Percentiles rank a stretch among this genome's conserved stretches.
Evolutionary conservation across 2,113 vertebrate species (phyloP).

Genomic region (Oncorhynchus gorbuscha): DNA sequence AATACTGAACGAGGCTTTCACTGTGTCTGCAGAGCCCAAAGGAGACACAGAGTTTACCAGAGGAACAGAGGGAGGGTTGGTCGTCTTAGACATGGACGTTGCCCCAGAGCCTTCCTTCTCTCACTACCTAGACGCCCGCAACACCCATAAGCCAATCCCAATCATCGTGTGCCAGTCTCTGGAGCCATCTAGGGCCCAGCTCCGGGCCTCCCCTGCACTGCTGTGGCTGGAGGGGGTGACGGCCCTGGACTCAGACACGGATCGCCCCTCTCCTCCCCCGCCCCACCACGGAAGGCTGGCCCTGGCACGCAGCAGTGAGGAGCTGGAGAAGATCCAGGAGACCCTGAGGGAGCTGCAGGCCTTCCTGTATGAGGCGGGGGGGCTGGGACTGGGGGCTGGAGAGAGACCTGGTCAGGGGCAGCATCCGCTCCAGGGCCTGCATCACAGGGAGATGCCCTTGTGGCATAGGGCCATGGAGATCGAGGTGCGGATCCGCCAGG

Average conservation of each 20-base stretch:
- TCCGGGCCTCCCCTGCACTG: conserved; percentile 30
- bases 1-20: neutral
- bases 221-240: conserved; percentile 80
- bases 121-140: conserved; percentile 10
- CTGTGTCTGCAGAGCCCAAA: neutral
- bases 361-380: conserved; percentile 70
- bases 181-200: conserved; percentile 41
- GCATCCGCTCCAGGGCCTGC: conserved; percentile 29
- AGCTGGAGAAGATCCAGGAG: conserved; percentile 64
- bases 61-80: conserved; percentile 4
- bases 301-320: conserved; percentile 59
- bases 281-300: conserved; percentile 43
- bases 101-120: conserved; percentile 37
- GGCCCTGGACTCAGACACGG: conserved; percentile 78
- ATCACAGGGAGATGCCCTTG: conserved; percentile 44
- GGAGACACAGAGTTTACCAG: conserved; percentile 30
- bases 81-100: conserved; percentile 34
- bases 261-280: conserved; percentile 53
- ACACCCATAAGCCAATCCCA: conserved; percentile 19
- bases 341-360: conserved; percentile 73
- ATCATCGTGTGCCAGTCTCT: conserved; percentile 10
- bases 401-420: conserved; percentile 33
- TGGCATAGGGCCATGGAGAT: conserved; percentile 77
- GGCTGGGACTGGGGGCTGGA: conserved; percentile 40
- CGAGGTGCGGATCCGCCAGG: conserved; percentile 81